Evolutionary conservation across 2,888 invertebrate genomes (phyloP).

Genomic region (Trichogramma evanescens): DNA sequence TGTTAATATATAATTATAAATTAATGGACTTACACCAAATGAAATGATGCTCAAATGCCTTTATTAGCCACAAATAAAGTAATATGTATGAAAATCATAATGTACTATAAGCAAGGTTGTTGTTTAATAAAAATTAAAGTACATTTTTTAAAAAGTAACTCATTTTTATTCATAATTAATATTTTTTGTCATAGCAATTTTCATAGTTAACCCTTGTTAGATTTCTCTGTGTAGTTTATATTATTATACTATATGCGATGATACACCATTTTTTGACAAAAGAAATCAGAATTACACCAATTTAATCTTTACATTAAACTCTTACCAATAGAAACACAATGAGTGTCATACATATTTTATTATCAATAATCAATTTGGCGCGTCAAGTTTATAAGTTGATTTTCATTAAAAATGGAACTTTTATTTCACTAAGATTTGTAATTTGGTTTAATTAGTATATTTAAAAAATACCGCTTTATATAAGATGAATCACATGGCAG

Average conservation of each 20-base stretch:
- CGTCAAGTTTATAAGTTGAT: too few relatives aligned
- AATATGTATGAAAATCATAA: conserved; percentile 1
- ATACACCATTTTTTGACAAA: not conserved
- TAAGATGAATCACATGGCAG: too few relatives aligned
- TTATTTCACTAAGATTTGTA: too few relatives aligned
- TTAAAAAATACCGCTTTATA: too few relatives aligned
- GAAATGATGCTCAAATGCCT: conserved; percentile 4
- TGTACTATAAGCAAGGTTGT: conserved; percentile 5
- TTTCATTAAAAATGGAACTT: too few relatives aligned
- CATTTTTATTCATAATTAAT: conserved; percentile 26
- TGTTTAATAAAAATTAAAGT: conserved; percentile 9
- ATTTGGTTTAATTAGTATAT: too few relatives aligned
- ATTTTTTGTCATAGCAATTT: conserved; percentile 31
- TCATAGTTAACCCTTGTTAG: conserved; percentile 29
- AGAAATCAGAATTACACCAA: conserved; percentile 7
- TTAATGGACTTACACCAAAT: not conserved
- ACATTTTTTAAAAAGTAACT: conserved; percentile 21
- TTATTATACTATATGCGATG: conserved; percentile 15
- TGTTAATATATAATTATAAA: not conserved
- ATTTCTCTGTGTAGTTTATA: conserved; percentile 18
- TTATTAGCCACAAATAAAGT: not conserved
- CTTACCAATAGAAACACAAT: too few relatives aligned
- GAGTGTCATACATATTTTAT: too few relatives aligned
- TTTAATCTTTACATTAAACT: too few relatives aligned
- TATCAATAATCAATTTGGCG: too few relatives aligned